Evolutionary conservation across 2,797 vertebrate species (phyloP).

Genomic region (Hephaestus fuliginosus): DNA sequence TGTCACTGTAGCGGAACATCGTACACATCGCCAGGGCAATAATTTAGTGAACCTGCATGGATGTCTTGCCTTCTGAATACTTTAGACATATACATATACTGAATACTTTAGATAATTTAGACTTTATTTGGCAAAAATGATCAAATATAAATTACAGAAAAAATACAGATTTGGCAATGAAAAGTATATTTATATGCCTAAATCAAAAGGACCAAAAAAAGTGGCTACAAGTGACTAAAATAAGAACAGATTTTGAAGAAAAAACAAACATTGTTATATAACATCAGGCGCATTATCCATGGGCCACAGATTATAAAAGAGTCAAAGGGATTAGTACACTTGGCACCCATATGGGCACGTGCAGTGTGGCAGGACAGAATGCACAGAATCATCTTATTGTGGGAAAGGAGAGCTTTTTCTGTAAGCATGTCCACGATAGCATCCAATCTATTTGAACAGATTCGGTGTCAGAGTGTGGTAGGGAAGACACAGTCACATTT

Average conservation of each 20-base stretch:
- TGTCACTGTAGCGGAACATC: constrained; percentile 28
- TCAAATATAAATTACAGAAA: constrained; percentile 10
- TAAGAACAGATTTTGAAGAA: constrained; percentile 29
- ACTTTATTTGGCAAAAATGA: constrained; percentile 31
- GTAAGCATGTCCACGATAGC: constrained; percentile 13
- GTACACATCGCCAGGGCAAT: neutral
- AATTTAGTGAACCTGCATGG: constrained; percentile 9
- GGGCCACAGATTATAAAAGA: constrained; percentile 60
- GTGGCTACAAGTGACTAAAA: constrained; percentile 11
- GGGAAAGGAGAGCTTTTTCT: constrained; percentile 1
- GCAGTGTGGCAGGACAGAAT: constrained; percentile 44
- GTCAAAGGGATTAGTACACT: constrained; percentile 60
- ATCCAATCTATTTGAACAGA: constrained; percentile 13
- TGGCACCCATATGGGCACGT: constrained; percentile 42
- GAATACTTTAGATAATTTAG: constrained; percentile 16
- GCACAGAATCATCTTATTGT: constrained; percentile 44
- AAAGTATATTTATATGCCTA: constrained; percentile 31
- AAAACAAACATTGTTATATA: constrained; percentile 37
- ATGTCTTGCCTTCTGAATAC: constrained; percentile 3
- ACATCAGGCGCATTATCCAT: constrained; percentile 46
- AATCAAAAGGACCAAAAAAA: constrained; percentile 43
- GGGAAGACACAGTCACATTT: neutral
- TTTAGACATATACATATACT: too few relatives aligned
- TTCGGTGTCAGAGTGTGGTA: neutral
- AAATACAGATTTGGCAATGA: neutral